A percentile compares a stretch with the other conserved stretches of the same genome.
Conservation (phyloP, 2,888 invertebrate genomes). For the Apamea crenata region DNA sequence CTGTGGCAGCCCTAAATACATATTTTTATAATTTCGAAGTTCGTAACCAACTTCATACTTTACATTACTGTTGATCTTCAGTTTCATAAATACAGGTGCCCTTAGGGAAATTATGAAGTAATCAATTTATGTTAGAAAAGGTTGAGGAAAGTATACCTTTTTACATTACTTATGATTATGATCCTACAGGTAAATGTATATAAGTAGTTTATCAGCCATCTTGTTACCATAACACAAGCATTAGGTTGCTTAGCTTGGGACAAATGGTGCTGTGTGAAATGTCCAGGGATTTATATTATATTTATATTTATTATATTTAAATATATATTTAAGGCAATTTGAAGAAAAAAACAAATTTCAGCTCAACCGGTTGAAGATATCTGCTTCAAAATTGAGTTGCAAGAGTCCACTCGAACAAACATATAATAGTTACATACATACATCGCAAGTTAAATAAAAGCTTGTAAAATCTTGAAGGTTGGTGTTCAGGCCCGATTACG, state of each 20-base stretch:
- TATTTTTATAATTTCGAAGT: background rate
- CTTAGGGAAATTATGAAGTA: constrained; percentile 39
- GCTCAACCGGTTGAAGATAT: too few species aligned
- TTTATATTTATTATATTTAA: too few species aligned
- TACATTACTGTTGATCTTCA: constrained; percentile 5
- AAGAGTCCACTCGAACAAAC: too few species aligned
- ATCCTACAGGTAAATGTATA: background rate
- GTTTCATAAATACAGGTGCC: constrained; percentile 13
- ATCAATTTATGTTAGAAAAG: constrained; percentile 43
- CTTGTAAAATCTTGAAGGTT: background rate
- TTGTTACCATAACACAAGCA: too few species aligned
- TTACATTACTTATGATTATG: constrained; percentile 15
- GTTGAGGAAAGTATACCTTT: constrained; percentile 16
- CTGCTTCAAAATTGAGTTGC: too few species aligned
- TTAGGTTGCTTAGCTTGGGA: too few species aligned
- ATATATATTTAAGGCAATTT: background rate
- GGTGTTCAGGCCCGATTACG: background rate
- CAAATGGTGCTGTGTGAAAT: too few species aligned
- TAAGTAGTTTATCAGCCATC: too few species aligned
- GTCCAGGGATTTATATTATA: too few species aligned
- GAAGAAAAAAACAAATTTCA: too few species aligned
- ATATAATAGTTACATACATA: too few species aligned
- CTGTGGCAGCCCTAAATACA: background rate
- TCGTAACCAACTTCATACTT: constrained; percentile 2
- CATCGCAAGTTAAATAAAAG: too few species aligned